Conservation (phyloP, 2,797 vertebrate species). For the Pseudochirops cupreus region DNA sequence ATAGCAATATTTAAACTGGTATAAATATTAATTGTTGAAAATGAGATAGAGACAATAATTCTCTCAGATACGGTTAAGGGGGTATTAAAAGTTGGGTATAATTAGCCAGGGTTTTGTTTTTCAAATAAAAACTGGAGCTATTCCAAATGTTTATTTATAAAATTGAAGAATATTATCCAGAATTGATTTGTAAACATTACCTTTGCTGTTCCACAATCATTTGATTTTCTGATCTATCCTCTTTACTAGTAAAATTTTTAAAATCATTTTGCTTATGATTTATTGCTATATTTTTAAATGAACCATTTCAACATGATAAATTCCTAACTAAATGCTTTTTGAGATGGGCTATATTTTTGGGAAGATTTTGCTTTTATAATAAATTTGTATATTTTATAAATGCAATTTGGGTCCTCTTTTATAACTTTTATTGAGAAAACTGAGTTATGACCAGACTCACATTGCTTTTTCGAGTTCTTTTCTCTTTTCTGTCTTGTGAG, state of each 20-base stretch:
- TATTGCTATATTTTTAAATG: constrained; percentile 24
- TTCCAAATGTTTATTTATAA: neutral
- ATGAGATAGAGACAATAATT: neutral
- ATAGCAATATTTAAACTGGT: neutral
- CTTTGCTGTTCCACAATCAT: neutral
- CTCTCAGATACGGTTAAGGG: neutral
- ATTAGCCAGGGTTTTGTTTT: neutral
- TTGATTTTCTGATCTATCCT: neutral
- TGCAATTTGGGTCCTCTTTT: constrained; percentile 2
- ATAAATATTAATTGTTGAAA: neutral
- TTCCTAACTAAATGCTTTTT: constrained; percentile 38
- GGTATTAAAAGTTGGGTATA: neutral
- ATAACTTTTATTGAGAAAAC: constrained; percentile 27
- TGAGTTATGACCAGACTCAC: constrained; percentile 44
- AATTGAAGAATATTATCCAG: neutral
- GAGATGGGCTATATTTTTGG: constrained; percentile 13
- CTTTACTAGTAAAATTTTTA: neutral
- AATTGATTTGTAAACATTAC: neutral
- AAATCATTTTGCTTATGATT: neutral
- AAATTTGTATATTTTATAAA: constrained; percentile 18
- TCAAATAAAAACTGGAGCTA: neutral
- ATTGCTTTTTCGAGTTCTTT: constrained; percentile 46
- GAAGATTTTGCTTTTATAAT: constrained; percentile 5
- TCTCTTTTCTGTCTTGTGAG: neutral
- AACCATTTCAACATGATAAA: neutral